These are phyloP conservation scores for Mixornis gularis DNA, from an alignment of 2,113 vertebrate genomes.

Conservation along the genomic window DNA sequence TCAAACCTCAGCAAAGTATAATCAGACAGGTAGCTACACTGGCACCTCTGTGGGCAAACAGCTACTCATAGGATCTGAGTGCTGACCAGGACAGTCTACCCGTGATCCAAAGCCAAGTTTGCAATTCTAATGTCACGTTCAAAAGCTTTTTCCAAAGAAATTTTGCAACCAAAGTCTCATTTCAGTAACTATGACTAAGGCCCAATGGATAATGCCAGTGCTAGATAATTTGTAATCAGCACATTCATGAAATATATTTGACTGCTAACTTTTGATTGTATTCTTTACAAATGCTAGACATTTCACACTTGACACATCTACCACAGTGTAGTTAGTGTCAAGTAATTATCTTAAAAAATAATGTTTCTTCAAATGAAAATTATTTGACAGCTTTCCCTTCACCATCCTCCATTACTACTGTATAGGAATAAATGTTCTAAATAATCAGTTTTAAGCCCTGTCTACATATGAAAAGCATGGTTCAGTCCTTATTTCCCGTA, in stretches of 20 bases:
- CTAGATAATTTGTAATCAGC: background rate
- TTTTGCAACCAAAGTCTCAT: background rate
- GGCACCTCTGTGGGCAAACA: background rate
- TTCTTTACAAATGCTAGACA: background rate
- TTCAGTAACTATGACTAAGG: background rate
- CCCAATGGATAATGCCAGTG: background rate
- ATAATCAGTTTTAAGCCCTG: background rate
- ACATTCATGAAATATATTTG: background rate
- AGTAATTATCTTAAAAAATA: background rate
- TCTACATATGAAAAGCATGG: background rate
- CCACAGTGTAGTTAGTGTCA: background rate
- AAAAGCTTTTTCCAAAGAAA: background rate
- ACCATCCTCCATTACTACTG: background rate
- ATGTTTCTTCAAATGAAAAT: background rate
- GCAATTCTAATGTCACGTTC: background rate
- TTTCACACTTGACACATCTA: background rate
- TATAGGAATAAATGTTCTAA: background rate
- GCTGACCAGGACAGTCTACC: background rate
- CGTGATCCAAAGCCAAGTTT: background rate
- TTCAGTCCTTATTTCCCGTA: background rate
- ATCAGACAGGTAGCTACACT: fast-evolving
- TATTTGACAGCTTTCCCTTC: background rate
- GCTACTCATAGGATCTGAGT: fast-evolving
- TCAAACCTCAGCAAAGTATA: background rate
- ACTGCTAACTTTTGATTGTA: background rate